These are phyloP conservation scores for Acanthosepion esculentum DNA, from an alignment of 2,888 invertebrate genomes.

Conservation along the genomic window DNA sequence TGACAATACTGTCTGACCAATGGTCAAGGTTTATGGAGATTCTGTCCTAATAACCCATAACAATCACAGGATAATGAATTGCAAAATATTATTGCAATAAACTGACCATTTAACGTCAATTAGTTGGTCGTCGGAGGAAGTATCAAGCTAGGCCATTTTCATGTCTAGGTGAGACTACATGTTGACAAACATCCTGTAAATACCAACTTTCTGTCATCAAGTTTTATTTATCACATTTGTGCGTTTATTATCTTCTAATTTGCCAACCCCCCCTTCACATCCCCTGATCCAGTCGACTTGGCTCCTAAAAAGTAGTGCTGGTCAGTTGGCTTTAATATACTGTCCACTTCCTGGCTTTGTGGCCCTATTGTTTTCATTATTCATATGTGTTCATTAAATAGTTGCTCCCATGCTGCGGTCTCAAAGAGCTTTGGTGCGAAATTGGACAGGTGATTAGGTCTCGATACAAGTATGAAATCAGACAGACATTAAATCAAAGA, in stretches of 20 bases:
- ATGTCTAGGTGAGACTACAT: background rate
- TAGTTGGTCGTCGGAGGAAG: background rate
- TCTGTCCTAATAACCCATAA: background rate
- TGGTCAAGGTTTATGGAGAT: background rate
- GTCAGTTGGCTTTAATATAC: background rate
- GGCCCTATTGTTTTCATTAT: background rate
- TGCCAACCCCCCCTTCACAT: background rate
- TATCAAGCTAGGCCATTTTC: background rate
- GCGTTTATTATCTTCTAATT: background rate
- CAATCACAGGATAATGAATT: conserved; percentile 33
- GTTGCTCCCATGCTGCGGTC: background rate
- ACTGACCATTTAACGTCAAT: background rate
- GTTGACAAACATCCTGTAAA: background rate
- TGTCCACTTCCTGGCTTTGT: background rate
- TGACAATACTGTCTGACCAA: background rate
- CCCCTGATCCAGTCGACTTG: background rate
- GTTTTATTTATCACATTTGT: background rate
- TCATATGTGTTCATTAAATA: background rate
- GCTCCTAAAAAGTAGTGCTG: background rate
- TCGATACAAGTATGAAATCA: background rate
- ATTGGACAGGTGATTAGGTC: background rate
- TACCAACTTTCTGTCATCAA: background rate
- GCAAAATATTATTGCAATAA: background rate
- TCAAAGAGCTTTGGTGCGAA: background rate
- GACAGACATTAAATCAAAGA: too few relatives aligned